Evolutionary conservation across 2,797 vertebrate species (phyloP), one percentile per base, ranked within the genome.

Genomic region (Hozukius guyotensis): DNA sequence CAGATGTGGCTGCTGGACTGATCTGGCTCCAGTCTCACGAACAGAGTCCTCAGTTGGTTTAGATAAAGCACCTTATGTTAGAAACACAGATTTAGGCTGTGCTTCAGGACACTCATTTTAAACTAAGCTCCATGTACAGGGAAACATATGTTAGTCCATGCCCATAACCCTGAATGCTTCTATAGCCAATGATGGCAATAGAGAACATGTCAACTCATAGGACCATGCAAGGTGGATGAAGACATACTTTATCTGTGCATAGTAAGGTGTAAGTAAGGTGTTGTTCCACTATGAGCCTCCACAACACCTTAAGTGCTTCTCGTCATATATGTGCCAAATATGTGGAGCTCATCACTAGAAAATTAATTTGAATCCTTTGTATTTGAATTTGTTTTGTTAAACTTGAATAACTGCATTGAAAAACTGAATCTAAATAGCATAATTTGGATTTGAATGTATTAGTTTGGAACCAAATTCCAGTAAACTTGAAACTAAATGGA

Each of bases 1-100:
- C 59, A 80, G 83, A 84, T 59, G 32, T 72, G 87, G 10, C 29
- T 61, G 63, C 86, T 80, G 25, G 80, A 36, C 24, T 60, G 56
- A 62, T 62, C 36, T 64, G 57, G 24, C 12, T 66, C 22, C 18
- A 59, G 24, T 62, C 61, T 73, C 63, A 70, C 9, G 4, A 71
- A 83, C 10, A 68, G 16, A 75, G 31, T 38, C 27, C 20, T 73
- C 71, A 46, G 31, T n/a, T 81, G 63, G 61, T 72, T 75, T 16
- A 29, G 20, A 63, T 18, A 32, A 14, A 84, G 53, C 2, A 12
- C 4, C 18, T 71, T 62, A 57, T 70, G 52, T 56, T n/a, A 76
- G 20, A 34, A 53, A 9, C 52, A 10, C 52, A 52, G 46, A 52
- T 52, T 52, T 52, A 52, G 46, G 46, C 18, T 49, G 18, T 49